A percentile compares a stretch with the other conserved stretches of the same genome.
Conservation (phyloP, 1,140 invertebrate genomes). For the Ridgeia piscesae region DNA sequence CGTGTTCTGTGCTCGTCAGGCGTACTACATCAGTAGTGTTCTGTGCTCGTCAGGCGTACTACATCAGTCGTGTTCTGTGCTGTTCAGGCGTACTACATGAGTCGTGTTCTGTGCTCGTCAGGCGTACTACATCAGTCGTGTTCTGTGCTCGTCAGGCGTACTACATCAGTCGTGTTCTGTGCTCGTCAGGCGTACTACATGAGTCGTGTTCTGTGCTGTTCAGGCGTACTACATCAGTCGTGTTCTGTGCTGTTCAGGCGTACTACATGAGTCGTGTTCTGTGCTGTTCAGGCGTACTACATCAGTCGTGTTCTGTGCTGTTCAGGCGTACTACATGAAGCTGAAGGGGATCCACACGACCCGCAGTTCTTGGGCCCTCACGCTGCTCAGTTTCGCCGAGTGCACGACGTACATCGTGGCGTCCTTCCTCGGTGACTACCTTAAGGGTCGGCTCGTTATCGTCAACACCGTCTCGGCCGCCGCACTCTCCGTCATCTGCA, state of each 20-base stretch:
- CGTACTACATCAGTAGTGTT: constrained; percentile 29
- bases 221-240: constrained; percentile 33
- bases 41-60: constrained; percentile 29
- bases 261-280: constrained; percentile 29
- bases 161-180: constrained; percentile 27
- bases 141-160: constrained; percentile 26
- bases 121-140: constrained; percentile 31
- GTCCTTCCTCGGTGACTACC: constrained; percentile 32
- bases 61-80: constrained; percentile 25
- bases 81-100: constrained; percentile 34
- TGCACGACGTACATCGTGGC: constrained; percentile 33
- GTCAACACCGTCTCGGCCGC: constrained; percentile 30
- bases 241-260: constrained; percentile 24
- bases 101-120: neutral
- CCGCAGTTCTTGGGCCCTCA: constrained; percentile 28
- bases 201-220: neutral
- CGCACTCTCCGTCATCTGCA: constrained; percentile 31
- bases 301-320: constrained; percentile 10
- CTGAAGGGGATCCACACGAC: constrained; percentile 27
- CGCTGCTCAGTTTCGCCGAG: constrained; percentile 32
- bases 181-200: constrained; percentile 33
- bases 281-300: constrained; percentile 32
- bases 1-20: constrained; percentile 19
- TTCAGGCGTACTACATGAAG: constrained; percentile 34
- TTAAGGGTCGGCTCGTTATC: constrained; percentile 29